phyloP scores from a whole-genome alignment of 2,888 invertebrate genomes.

The Andrena trimmerana region DNA sequence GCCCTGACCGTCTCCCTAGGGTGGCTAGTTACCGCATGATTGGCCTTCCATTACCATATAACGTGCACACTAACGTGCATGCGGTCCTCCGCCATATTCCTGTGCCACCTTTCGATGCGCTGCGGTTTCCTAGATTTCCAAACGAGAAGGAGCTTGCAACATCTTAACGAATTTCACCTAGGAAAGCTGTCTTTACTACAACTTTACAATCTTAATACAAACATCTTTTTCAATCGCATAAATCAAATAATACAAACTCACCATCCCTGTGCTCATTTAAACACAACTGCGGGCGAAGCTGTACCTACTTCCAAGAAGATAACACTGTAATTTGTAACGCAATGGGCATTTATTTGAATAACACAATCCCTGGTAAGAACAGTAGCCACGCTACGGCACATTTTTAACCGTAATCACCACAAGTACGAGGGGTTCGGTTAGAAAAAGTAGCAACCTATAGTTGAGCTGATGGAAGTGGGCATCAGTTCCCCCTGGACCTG shows the following conservation, averaged over 20 bases:
- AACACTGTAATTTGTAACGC: no score
- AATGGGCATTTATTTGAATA: no score
- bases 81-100: conserved; percentile 70
- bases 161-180: background rate
- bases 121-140: conserved; percentile 39
- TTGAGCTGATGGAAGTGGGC: conserved; percentile 50
- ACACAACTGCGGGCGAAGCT: no score
- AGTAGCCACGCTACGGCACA: no score
- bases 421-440: conserved; percentile 10
- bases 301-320: no score
- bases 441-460: conserved; percentile 23
- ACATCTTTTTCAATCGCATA: no score
- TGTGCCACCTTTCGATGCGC: conserved; percentile 60
- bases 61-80: conserved; percentile 75
- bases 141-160: conserved; percentile 2
- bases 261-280: no score
- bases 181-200: background rate
- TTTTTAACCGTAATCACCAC: conserved; percentile 27
- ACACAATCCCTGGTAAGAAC: background rate
- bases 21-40: conserved; percentile 85
- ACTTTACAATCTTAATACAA: no score
- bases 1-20: conserved; percentile 83
- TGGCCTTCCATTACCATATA: conserved; percentile 85
- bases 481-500: conserved; percentile 50
- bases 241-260: no score